A percentile compares a stretch with the other conserved stretches of the same genome.
phyloP scores from a whole-genome alignment of 2,888 invertebrate genomes.

The Drosophila siamana region DNA sequence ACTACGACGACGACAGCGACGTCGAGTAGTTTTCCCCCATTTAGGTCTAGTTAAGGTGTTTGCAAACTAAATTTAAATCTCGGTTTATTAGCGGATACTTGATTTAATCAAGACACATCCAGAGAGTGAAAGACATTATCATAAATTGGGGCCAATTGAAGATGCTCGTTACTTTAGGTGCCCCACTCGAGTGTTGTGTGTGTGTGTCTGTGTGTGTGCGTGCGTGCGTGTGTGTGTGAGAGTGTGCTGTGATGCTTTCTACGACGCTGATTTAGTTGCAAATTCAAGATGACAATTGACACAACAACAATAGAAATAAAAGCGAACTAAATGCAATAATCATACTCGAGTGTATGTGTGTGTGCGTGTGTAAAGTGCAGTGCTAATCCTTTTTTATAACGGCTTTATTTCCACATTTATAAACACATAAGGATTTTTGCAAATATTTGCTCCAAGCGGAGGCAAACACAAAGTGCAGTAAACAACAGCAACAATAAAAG shows the following conservation, averaged over 20 bases:
- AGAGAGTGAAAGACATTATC: slow-evolving; percentile 7
- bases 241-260: slow-evolving; percentile 25
- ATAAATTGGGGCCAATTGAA: slow-evolving; percentile 57
- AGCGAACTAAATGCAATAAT: background rate
- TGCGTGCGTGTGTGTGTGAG: background rate
- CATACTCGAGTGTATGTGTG: slow-evolving; percentile 15
- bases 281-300: slow-evolving; percentile 36
- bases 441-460: slow-evolving; percentile 41
- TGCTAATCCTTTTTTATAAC: slow-evolving; percentile 57
- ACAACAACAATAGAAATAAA: slow-evolving; percentile 6
- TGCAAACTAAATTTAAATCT: slow-evolving; percentile 63
- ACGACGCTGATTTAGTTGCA: slow-evolving; percentile 63
- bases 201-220: background rate
- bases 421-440: slow-evolving; percentile 47
- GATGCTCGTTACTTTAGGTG: slow-evolving; percentile 35
- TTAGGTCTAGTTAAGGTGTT: slow-evolving; percentile 73
- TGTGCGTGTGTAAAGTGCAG: slow-evolving; percentile 34
- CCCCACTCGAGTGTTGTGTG: background rate
- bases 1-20: background rate
- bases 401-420: slow-evolving; percentile 38
- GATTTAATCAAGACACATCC: slow-evolving; percentile 67
- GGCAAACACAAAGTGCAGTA: slow-evolving; percentile 44
- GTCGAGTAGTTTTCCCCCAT: slow-evolving; percentile 2
- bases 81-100: slow-evolving; percentile 64
- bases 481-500: slow-evolving; percentile 48